Conservation (phyloP, 2,113 vertebrate genomes). For the Pseudopodoces humilis region DNA sequence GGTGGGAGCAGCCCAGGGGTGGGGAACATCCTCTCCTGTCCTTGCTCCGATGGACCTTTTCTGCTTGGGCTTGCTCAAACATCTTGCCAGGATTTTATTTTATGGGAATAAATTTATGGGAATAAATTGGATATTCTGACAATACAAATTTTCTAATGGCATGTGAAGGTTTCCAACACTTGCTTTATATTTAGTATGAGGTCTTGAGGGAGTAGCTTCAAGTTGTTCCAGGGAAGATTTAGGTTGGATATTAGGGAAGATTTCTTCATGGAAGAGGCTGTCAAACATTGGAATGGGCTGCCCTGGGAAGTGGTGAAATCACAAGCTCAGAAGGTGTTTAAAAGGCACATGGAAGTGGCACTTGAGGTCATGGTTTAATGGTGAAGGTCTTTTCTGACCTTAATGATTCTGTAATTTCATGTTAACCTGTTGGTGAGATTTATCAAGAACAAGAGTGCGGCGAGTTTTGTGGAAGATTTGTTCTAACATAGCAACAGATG, state of each 20-base stretch:
- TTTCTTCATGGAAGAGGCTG: not conserved
- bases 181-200: not conserved
- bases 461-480: not conserved
- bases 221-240: not conserved
- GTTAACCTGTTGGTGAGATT: not conserved
- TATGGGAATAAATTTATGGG: too few species aligned
- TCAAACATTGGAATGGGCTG: not conserved
- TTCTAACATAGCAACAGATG: rapidly evolving
- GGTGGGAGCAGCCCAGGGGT: not conserved
- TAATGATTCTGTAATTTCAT: not conserved
- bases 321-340: not conserved
- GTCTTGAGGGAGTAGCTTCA: not conserved
- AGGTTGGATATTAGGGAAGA: not conserved
- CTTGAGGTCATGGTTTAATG: not conserved
- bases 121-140: not conserved
- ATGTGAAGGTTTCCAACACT: not conserved
- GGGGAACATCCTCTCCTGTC: not conserved
- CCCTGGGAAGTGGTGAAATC: not conserved
- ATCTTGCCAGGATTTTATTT: not conserved
- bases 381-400: rapidly evolving
- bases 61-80: not conserved
- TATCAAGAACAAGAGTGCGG: not conserved
- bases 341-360: not conserved
- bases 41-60: not conserved
- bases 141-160: not conserved